Percentiles rank a stretch among this genome's conserved stretches.
These are phyloP conservation scores for Trachelipus rathkii DNA, from an alignment of 1,140 invertebrate species.

Conservation along the genomic window DNA sequence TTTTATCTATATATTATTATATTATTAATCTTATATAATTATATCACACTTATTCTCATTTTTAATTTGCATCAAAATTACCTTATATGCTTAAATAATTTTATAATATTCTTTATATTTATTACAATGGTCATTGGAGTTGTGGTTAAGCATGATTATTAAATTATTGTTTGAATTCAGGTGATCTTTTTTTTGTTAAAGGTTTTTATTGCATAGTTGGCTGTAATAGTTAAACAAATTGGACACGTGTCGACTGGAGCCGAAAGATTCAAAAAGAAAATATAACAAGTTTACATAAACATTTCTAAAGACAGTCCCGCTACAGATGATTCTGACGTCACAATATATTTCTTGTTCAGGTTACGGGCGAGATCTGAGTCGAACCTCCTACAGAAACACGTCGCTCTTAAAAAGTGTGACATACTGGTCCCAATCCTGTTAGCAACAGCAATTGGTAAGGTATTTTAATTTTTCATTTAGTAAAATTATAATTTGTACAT, in stretches of 20 bases:
- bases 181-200: constrained; percentile 48
- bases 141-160: too few relatives aligned
- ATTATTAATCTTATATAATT: constrained; percentile 2
- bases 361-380: constrained; percentile 87
- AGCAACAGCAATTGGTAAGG: constrained; percentile 74
- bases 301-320: constrained; percentile 92
- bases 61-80: too few relatives aligned
- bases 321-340: constrained; percentile 83
- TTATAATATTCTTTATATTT: too few relatives aligned
- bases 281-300: constrained; percentile 69
- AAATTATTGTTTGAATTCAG: too few relatives aligned
- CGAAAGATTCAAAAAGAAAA: constrained; percentile 83
- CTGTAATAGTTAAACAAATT: constrained; percentile 82
- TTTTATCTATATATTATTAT: too few relatives aligned
- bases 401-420: constrained; percentile 75
- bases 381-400: constrained; percentile 62
- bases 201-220: constrained; percentile 78
- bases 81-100: too few relatives aligned
- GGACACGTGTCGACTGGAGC: constrained; percentile 73
- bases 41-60: background rate
- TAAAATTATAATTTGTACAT: background rate
- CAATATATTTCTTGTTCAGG: constrained; percentile 94
- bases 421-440: constrained; percentile 74
- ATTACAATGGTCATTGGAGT: too few relatives aligned
- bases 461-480: background rate